A percentile compares a stretch with the other conserved stretches of the same genome.
Conservation (phyloP, 2,888 invertebrate genomes). For the Rhagonycha fulva region DNA sequence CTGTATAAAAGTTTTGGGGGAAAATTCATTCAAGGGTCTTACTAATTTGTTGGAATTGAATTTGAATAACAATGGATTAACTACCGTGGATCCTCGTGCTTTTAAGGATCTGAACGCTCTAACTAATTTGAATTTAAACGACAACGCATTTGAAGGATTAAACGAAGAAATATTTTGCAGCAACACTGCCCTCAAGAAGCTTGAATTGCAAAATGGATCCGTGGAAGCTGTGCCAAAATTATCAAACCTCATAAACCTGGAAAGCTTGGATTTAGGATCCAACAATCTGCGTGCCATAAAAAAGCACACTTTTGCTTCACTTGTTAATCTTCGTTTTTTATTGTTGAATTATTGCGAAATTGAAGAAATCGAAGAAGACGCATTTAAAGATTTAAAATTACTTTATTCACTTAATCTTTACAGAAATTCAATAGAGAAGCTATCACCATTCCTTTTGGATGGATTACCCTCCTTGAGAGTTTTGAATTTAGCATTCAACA, state of each 20-base stretch:
- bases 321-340: background rate
- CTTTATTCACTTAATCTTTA: background rate
- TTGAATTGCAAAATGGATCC: background rate
- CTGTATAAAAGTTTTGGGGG: background rate
- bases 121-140: background rate
- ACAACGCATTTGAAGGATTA: background rate
- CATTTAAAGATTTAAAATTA: background rate
- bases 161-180: background rate
- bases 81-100: background rate
- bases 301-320: background rate
- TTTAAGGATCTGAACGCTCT: background rate
- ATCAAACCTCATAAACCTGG: background rate
- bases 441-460: background rate
- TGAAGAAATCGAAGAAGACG: background rate
- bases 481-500: background rate
- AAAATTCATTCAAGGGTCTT: background rate
- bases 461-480: background rate
- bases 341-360: background rate
- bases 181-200: background rate
- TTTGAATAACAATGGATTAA: background rate
- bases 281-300: background rate
- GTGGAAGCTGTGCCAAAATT: background rate
- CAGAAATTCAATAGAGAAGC: background rate
- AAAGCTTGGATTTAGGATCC: background rate
- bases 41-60: background rate